Conservation (phyloP, 1,140 invertebrate genomes). For the Hycleus cichorii region DNA sequence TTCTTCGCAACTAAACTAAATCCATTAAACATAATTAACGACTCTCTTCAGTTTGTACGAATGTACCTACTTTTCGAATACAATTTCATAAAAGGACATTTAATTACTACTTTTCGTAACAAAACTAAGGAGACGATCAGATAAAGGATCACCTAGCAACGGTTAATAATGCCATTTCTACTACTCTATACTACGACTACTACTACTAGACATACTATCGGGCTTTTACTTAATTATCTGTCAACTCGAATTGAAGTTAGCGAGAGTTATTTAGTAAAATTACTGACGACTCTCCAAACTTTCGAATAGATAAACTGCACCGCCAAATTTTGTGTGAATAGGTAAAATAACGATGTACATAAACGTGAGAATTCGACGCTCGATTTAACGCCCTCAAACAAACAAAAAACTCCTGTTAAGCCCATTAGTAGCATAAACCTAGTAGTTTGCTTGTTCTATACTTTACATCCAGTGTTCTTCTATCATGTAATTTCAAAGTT, state of each 20-base stretch:
- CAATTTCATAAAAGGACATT: slow-evolving; percentile 2
- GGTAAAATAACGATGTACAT: neutral
- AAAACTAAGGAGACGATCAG: slow-evolving; percentile 6
- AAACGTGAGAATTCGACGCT: slow-evolving; percentile 6
- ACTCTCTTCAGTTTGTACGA: slow-evolving; percentile 1
- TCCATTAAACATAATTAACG: too few species aligned
- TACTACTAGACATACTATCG: neutral
- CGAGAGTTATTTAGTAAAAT: slow-evolving; percentile 12
- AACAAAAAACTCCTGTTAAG: too few species aligned
- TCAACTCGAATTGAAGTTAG: neutral
- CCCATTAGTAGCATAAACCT: too few species aligned
- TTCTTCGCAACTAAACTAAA: too few species aligned
- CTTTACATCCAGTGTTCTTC: too few species aligned
- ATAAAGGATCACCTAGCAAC: slow-evolving; percentile 13
- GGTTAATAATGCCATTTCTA: neutral
- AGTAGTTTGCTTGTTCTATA: too few species aligned
- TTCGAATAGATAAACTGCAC: slow-evolving; percentile 11
- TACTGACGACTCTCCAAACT: neutral
- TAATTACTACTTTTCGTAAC: slow-evolving; percentile 7
- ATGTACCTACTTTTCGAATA: neutral
- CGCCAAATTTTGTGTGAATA: too few species aligned
- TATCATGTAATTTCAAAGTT: too few species aligned
- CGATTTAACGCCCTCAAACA: slow-evolving; percentile 9
- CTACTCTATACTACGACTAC: too few species aligned
- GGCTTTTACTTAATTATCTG: slow-evolving; percentile 20